phyloP scores from a whole-genome alignment of 2,113 vertebrate genomes.

The Lates calcarifer region DNA sequence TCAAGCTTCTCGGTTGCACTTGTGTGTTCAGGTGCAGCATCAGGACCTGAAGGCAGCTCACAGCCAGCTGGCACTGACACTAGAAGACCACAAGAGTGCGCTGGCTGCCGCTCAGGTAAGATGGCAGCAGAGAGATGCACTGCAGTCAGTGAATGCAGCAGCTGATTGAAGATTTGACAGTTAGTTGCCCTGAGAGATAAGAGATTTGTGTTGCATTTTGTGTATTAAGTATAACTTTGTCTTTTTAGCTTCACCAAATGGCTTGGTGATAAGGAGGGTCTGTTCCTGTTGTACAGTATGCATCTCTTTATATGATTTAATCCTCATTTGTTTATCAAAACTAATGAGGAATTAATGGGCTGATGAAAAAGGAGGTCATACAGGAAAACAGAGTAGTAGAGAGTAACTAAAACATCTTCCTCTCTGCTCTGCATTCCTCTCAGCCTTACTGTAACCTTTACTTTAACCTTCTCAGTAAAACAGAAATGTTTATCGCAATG shows the following conservation, averaged over 20 bases:
- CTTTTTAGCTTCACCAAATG: background rate
- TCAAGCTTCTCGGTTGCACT: background rate
- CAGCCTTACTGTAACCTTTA: background rate
- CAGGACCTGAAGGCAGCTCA: conserved; percentile 93
- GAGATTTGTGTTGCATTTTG: background rate
- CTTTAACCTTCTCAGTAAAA: background rate
- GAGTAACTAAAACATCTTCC: background rate
- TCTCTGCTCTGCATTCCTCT: background rate
- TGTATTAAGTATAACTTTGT: background rate
- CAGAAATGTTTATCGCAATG: background rate
- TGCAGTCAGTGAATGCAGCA: background rate
- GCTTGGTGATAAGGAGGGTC: background rate
- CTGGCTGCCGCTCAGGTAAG: conserved; percentile 96
- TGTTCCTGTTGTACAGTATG: conserved; percentile 5
- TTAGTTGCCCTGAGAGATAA: too few species aligned
- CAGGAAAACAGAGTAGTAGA: background rate
- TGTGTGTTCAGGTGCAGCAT: conserved; percentile 84
- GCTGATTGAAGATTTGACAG: conserved; percentile 21
- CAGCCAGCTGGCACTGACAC: conserved; percentile 91
- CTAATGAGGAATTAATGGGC: background rate
- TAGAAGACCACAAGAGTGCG: conserved; percentile 99
- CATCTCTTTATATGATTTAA: background rate
- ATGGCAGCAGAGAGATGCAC: background rate
- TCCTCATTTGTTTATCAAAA: background rate
- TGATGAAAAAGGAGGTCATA: background rate